These are phyloP conservation scores for Spermophilus dauricus DNA, from an alignment of 2,113 vertebrate species.

Conservation along the genomic window DNA sequence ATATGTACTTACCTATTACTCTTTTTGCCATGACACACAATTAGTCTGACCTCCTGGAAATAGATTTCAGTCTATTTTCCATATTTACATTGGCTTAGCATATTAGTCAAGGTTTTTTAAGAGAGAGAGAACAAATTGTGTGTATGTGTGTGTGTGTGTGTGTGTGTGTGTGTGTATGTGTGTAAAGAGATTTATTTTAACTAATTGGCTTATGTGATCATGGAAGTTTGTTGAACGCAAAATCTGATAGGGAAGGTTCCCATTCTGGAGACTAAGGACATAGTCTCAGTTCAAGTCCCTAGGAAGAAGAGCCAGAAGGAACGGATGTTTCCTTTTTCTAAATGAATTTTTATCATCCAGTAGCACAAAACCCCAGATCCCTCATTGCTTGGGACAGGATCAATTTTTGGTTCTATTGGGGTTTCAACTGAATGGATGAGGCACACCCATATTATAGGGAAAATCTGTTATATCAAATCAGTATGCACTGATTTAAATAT, in stretches of 20 bases:
- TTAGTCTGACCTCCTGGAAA: not conserved
- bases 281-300: not conserved
- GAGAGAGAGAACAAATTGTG: not conserved
- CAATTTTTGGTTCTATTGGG: not conserved
- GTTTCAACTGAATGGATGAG: not conserved
- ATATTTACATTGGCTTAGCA: not conserved
- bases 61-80: not conserved
- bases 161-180: not conserved
- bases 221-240: not conserved
- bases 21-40: not conserved
- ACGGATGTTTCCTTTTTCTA: no score
- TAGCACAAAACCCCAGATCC: no score
- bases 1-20: not conserved
- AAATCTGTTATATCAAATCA: not conserved
- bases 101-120: not conserved
- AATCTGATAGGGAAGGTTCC: not conserved
- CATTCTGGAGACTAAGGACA: not conserved
- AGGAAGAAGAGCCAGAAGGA: not conserved
- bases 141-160: not conserved
- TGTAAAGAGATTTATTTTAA: not conserved
- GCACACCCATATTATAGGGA: not conserved
- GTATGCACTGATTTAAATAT: not conserved
- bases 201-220: not conserved
- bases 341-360: no score
- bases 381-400: no score